Evolutionary conservation across 2,113 vertebrate genomes (phyloP).

Genomic region (Cisticola juncidis): DNA sequence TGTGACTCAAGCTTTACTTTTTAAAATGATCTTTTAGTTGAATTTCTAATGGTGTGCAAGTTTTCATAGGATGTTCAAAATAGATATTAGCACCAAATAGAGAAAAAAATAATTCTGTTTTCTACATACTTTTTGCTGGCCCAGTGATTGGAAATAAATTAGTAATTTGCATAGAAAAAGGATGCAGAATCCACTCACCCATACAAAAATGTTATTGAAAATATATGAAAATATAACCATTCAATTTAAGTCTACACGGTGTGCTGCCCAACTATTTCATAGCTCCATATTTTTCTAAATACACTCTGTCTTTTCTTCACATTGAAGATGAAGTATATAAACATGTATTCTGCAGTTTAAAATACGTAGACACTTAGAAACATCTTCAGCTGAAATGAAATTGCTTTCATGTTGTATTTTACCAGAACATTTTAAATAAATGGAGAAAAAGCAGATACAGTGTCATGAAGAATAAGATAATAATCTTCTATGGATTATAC

Average conservation of each 20-base stretch:
- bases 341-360: neutral
- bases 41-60: neutral
- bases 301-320: neutral
- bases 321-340: neutral
- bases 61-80: neutral
- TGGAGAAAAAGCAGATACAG: neutral
- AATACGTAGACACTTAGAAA: neutral
- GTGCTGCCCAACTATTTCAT: neutral
- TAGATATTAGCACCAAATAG: neutral
- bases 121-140: neutral
- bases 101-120: slow-evolving; percentile 4
- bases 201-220: slow-evolving; percentile 33
- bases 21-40: neutral
- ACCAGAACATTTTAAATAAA: neutral
- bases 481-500: neutral
- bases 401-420: slow-evolving; percentile 1
- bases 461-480: neutral
- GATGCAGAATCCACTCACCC: slow-evolving; percentile 4
- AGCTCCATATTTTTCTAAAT: neutral
- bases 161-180: slow-evolving; percentile 44
- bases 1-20: neutral
- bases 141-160: slow-evolving; percentile 29
- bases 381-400: neutral
- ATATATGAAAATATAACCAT: slow-evolving; percentile 25
- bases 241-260: slow-evolving; percentile 19